Conservation (phyloP, 2,113 vertebrate genomes). For the Tapirus terrestris region DNA sequence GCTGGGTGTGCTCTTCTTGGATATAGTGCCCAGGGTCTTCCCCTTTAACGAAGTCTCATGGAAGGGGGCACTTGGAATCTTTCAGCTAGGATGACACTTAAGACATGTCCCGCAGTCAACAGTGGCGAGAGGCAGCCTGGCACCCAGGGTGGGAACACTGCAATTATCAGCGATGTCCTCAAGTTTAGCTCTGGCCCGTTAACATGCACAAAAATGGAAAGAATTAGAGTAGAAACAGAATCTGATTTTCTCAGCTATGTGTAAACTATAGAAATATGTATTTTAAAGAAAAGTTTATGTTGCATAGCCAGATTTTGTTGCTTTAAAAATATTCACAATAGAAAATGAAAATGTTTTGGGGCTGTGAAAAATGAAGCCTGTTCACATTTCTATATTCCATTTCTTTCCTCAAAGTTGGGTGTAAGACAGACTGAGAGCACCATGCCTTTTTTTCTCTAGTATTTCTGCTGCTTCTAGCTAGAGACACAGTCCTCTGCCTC, state of each 20-base stretch:
- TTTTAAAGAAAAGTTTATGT: slow-evolving; percentile 27
- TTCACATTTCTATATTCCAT: not conserved
- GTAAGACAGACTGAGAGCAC: not conserved
- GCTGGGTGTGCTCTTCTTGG: not conserved
- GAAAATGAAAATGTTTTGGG: not conserved
- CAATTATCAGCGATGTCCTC: not conserved
- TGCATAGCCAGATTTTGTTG: slow-evolving; percentile 45
- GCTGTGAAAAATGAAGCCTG: slow-evolving; percentile 16
- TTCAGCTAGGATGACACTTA: not conserved
- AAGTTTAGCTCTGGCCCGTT: not conserved
- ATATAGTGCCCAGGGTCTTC: not conserved
- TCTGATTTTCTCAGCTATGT: not conserved
- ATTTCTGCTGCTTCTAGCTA: not conserved
- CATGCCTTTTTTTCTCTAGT: not conserved
- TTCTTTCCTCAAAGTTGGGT: not conserved
- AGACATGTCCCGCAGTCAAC: not conserved
- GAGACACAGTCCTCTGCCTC: not conserved
- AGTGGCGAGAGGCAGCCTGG: not conserved
- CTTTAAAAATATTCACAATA: slow-evolving; percentile 54
- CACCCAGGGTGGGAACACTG: not conserved
- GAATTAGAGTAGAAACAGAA: not conserved
- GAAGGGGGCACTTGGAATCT: not conserved
- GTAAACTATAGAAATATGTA: not conserved
- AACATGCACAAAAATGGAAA: not conserved
- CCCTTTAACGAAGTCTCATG: not conserved